Base-by-base conservation (phyloP, 2,797 vertebrate genomes). In the Xenentodon cancila region DNA sequence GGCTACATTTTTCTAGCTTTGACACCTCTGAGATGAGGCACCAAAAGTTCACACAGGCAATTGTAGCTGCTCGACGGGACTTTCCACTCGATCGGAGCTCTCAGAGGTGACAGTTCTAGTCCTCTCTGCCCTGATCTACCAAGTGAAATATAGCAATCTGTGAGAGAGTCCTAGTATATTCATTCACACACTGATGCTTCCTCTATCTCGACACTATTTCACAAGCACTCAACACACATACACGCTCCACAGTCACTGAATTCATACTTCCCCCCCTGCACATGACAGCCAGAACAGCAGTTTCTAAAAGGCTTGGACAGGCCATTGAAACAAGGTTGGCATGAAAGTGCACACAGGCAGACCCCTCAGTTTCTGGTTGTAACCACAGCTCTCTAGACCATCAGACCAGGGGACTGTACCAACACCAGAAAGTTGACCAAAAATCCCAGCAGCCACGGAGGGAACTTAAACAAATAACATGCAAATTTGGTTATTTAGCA, bases 271-370 rank as follows among this genome's bases (percentile, higher is more conserved):
- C 84, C 71, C 85, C 79, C 83, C 73, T 60, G 80, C 90, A 91
- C 88, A 89, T 92, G 88, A 92, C 90, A 89, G 84, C 88, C 80
- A 87, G 82, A 88, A 84, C 88, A 92, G 89, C 84, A 89, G 73
- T 91, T 93, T 92, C 89, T 91, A 75, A 91, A 88, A 85, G 85
- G 85, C 73, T 88, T 25, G 25, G 25, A 25, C 25, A 25, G 25
- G 25, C 25, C 5, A 88, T 91, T 92, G 81, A 92, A 75, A 80
- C 64, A 45, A 20, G 57, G 55, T 69, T 61, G 71, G 71, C 68
- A 71, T 69, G 49, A 79, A 84, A 79, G 65, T 19, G 18, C 74
- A 58, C 77, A 59, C 61, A 64, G 70, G 46, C 57, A 62, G 5
- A 46, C 68, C 61, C 55, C 67, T 77, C 66, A 59, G 52, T 66